Evolutionary conservation across 2,113 vertebrate species (phyloP), one percentile per base, ranked within the genome.

Genomic region (Triplophysa tibetana): DNA sequence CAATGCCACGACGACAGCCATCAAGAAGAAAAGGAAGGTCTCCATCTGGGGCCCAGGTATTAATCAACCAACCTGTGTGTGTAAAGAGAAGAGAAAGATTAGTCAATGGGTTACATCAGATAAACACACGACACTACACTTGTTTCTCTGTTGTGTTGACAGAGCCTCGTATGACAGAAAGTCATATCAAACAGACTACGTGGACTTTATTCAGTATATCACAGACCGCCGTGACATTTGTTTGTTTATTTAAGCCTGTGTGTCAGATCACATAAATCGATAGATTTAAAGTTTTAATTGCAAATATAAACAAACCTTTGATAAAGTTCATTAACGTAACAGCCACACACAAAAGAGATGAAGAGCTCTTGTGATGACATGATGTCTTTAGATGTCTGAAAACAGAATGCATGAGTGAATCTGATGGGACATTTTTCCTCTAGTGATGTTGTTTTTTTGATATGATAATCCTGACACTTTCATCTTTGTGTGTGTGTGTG

Each of bases 1-100:
- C 85, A 94, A 94, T 79, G 89, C 94, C 93, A 93, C 82, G 86
- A 95, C 93, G 82, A 96, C 92, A 90, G 98, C 90, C 85, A 98
- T 93, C 93, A 99, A 91, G 91, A 93, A 98, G 87, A 97, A 89
- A 89, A 98, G 93, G 90, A 98, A 90, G 91, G 93, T 96, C 96
- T 98, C 98, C 98, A 99, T 99, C 85, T 86, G 88, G 86, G 68
- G 84, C 92, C 87, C 92, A 91, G 93, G 93, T 93, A 89, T 90
- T 88, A 87, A 89, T 91, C 88, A 91, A 89, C 90, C 92, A 88
- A 94, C 97, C 75, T 77, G 74, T 97, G 84, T 68, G 89, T 50
- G 85, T 23, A 87, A 24, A 84, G 21, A 82, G 72, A 13, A 75
- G 60, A 33, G 21, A 79, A 62, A 65, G 48, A 48, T 62, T 58